Evolutionary conservation across 2,797 vertebrate genomes (phyloP).

Genomic region (Australoheros facetus): DNA sequence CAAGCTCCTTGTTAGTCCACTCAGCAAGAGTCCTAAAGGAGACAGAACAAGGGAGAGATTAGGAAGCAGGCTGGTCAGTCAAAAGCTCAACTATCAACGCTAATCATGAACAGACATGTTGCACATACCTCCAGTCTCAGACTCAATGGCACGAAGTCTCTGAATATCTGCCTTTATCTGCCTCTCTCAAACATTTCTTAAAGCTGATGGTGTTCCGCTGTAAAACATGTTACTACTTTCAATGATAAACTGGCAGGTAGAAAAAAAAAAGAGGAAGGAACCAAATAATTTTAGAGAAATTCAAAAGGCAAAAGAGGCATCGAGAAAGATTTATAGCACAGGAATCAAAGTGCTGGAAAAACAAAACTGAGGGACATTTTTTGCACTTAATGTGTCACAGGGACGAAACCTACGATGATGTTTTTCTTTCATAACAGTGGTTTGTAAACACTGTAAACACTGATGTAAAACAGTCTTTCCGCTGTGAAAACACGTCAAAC

Average conservation of each 20-base stretch:
- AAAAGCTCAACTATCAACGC: constrained; percentile 19
- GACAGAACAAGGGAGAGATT: constrained; percentile 13
- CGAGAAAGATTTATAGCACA: background rate
- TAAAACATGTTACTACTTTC: background rate
- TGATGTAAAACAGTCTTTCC: background rate
- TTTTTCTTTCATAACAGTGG: background rate
- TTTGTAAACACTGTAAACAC: background rate
- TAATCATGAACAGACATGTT: constrained; percentile 57
- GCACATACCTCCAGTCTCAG: constrained; percentile 21
- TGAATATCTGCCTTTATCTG: background rate
- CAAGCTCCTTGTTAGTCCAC: background rate
- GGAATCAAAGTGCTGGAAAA: background rate
- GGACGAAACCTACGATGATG: background rate
- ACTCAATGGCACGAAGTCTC: constrained; percentile 1
- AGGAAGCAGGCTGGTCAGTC: constrained; percentile 27
- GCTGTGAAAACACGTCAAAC: background rate
- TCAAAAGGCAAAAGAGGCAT: constrained; percentile 1
- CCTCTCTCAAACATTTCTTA: background rate
- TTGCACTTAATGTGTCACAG: background rate
- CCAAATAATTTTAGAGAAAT: background rate
- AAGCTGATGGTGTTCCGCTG: background rate
- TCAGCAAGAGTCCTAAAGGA: constrained; percentile 1
- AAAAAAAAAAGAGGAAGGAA: background rate
- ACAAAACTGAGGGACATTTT: background rate
- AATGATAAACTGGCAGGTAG: background rate